phyloP scores from a whole-genome alignment of 2,113 vertebrate genomes.

The Phycodurus eques region DNA sequence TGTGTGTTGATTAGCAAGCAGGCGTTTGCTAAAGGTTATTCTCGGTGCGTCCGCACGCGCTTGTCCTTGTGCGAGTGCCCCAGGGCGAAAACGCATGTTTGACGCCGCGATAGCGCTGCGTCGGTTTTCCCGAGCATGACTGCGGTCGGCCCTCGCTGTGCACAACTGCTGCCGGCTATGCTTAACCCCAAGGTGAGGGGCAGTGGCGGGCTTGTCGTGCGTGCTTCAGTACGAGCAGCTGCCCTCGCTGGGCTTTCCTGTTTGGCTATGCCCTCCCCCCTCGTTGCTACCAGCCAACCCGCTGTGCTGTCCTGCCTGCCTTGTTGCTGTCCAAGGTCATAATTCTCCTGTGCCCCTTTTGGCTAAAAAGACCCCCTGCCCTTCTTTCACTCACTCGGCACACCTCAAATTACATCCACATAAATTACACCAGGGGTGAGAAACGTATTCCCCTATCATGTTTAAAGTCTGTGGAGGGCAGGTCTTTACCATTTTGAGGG shows the following conservation, averaged over 20 bases:
- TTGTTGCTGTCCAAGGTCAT: constrained; percentile 52
- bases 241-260: constrained; percentile 47
- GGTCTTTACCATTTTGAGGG: neutral
- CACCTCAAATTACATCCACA: constrained; percentile 24
- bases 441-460: neutral
- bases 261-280: constrained; percentile 48
- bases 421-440: neutral
- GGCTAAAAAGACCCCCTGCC: constrained; percentile 8
- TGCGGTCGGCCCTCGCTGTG: constrained; percentile 53
- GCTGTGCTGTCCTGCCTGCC: constrained; percentile 33
- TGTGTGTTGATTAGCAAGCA: constrained; percentile 64
- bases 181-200: constrained; percentile 66
- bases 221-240: constrained; percentile 50
- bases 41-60: constrained; percentile 58
- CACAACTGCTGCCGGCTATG: constrained; percentile 62
- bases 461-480: neutral
- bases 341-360: constrained; percentile 31
- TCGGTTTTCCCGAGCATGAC: constrained; percentile 50
- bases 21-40: constrained; percentile 60
- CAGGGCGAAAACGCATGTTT: constrained; percentile 58
- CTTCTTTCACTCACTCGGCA: constrained; percentile 4
- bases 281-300: constrained; percentile 33
- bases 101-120: constrained; percentile 40
- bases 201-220: constrained; percentile 42
- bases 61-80: constrained; percentile 61